Conservation (phyloP, 2,888 invertebrate species). For the Archaeoteleia sp. region DNA sequence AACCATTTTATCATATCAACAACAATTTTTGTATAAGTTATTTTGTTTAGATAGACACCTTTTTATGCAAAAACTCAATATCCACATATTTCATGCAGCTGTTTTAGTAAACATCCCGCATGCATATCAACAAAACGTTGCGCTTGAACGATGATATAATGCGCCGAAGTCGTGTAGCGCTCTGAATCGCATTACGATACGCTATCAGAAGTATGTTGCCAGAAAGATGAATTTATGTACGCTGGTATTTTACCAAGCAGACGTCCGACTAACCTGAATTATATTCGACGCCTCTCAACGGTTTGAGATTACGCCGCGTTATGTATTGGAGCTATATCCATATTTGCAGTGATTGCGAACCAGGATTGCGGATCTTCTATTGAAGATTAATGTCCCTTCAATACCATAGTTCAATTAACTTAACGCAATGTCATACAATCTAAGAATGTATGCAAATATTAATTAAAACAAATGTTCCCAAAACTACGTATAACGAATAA, state of each 20-base stretch:
- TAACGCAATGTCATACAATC: no score
- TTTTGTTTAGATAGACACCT: no score
- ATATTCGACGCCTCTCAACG: constrained; percentile 16
- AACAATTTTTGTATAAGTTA: no score
- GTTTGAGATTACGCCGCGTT: constrained; percentile 16
- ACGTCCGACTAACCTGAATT: constrained; percentile 37
- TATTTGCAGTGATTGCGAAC: constrained; percentile 4
- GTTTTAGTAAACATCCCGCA: constrained; percentile 18
- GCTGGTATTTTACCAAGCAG: constrained; percentile 31
- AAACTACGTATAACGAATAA: no score
- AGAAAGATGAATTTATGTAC: constrained; percentile 37
- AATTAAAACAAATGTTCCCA: no score
- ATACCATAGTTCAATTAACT: no score
- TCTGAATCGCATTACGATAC: constrained; percentile 22
- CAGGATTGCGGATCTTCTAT: no score
- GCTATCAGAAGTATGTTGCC: constrained; percentile 35
- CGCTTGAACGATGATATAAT: constrained; percentile 22
- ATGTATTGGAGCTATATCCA: constrained; percentile 6
- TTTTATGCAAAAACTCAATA: constrained; percentile 6
- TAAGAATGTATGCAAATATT: no score
- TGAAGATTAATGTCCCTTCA: no score
- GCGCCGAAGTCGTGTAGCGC: constrained; percentile 16
- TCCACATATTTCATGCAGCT: neutral
- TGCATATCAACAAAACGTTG: constrained; percentile 20
- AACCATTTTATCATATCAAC: no score